These are phyloP conservation scores for Salminus brasiliensis DNA, from an alignment of 2,113 vertebrate species.

Conservation along the genomic window DNA sequence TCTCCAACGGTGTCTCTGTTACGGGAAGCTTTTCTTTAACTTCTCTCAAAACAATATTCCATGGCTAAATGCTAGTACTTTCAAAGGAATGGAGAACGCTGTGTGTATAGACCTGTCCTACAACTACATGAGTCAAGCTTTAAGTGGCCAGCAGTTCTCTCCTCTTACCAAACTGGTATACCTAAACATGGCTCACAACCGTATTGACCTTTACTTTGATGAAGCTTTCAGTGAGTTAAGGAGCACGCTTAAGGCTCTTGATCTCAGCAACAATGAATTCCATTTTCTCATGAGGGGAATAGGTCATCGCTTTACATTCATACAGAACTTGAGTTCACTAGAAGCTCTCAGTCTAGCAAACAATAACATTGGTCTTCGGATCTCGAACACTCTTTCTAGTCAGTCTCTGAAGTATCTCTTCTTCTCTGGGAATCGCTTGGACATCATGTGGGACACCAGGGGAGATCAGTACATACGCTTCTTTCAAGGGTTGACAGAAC, in stretches of 20 bases:
- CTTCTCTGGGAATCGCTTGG: conserved; percentile 73
- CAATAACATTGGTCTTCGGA: conserved; percentile 75
- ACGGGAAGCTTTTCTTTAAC: conserved; percentile 62
- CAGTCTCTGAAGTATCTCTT: conserved; percentile 72
- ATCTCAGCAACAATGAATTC: conserved; percentile 78
- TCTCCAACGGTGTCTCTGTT: conserved; percentile 60
- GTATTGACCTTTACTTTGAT: conserved; percentile 77
- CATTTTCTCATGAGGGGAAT: conserved; percentile 80
- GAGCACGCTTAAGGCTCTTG: conserved; percentile 72
- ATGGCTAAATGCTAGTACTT: conserved; percentile 61
- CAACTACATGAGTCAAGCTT: conserved; percentile 79
- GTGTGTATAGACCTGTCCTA: conserved; percentile 78
- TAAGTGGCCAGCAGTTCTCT: conserved; percentile 63
- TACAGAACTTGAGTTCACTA: conserved; percentile 65
- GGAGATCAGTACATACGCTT: conserved; percentile 71
- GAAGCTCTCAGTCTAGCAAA: conserved; percentile 74
- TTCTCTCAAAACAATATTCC: conserved; percentile 79
- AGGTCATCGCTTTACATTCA: conserved; percentile 75
- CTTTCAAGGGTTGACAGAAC: conserved; percentile 74
- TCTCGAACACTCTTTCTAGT: conserved; percentile 68
- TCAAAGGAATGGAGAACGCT: conserved; percentile 73
- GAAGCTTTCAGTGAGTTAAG: conserved; percentile 71
- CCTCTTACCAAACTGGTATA: conserved; percentile 64
- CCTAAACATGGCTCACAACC: conserved; percentile 78
- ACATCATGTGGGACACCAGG: conserved; percentile 73